Conservation (phyloP, 2,888 invertebrate species). For the Formica aserva region DNA sequence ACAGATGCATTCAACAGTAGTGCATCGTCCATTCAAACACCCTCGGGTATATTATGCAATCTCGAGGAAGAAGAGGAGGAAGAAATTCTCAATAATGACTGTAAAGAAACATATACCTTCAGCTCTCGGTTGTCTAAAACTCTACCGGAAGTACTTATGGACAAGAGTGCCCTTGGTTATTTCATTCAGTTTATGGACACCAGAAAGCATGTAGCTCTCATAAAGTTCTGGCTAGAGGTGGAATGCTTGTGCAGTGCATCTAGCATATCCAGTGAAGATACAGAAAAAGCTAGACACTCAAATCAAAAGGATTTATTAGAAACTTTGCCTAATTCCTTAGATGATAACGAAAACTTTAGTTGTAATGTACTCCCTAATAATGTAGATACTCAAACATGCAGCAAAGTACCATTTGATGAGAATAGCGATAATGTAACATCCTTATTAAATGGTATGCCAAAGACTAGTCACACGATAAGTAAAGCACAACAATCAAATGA, state of each 20-base stretch:
- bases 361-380: constrained; percentile 44
- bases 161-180: constrained; percentile 93
- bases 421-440: constrained; percentile 69
- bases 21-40: constrained; percentile 53
- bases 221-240: constrained; percentile 92
- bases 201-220: constrained; percentile 89
- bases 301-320: constrained; percentile 50
- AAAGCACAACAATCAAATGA: constrained; percentile 71
- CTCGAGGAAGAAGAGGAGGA: constrained; percentile 84
- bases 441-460: constrained; percentile 79
- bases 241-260: constrained; percentile 87
- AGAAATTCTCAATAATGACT: constrained; percentile 68
- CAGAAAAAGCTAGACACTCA: constrained; percentile 21
- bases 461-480: constrained; percentile 77
- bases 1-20: constrained; percentile 65
- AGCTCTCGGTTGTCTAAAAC: constrained; percentile 91
- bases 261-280: neutral
- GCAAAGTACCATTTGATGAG: constrained; percentile 44
- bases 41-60: constrained; percentile 74
- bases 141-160: constrained; percentile 91
- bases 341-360: constrained; percentile 70
- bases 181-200: constrained; percentile 95
- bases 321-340: constrained; percentile 52
- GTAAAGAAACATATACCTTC: constrained; percentile 85
- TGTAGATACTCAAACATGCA: constrained; percentile 45